These are phyloP conservation scores for Myzus persicae DNA, from an alignment of 1,140 invertebrate genomes.

Conservation along the genomic window DNA sequence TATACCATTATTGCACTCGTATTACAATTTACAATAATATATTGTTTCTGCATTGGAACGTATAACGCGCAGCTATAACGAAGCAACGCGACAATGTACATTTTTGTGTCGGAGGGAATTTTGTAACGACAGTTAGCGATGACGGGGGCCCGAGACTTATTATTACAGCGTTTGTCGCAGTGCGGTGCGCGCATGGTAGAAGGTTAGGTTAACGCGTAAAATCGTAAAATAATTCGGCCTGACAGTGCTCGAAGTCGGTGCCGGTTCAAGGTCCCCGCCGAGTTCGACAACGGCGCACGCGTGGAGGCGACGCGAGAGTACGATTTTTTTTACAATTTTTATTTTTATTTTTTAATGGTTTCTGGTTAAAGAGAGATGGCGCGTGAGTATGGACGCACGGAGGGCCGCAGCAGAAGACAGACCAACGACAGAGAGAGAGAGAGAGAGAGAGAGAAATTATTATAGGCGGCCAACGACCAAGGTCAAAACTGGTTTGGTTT, in stretches of 20 bases:
- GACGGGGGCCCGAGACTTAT: not conserved
- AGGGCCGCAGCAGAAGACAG: not conserved
- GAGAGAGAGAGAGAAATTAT: slow-evolving; percentile 21
- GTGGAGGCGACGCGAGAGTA: not conserved
- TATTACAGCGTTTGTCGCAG: not conserved
- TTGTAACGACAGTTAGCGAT: slow-evolving; percentile 14
- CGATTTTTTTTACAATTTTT: slow-evolving; percentile 40
- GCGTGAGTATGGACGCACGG: not conserved
- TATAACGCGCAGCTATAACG: not conserved
- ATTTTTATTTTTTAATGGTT: slow-evolving; percentile 44
- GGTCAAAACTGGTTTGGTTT: slow-evolving; percentile 53
- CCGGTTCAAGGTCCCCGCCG: slow-evolving; percentile 33
- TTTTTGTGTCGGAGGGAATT: slow-evolving; percentile 18
- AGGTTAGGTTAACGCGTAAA: slow-evolving; percentile 43
- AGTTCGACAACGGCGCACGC: not conserved
- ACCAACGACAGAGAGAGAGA: not conserved
- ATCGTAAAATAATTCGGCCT: slow-evolving; percentile 56
- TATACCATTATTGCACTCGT: not conserved
- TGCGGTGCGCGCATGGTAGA: not conserved
- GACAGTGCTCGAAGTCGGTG: slow-evolving; percentile 44
- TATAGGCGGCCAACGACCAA: slow-evolving; percentile 45
- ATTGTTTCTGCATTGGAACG: not conserved
- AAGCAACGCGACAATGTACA: not conserved
- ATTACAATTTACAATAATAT: not conserved
- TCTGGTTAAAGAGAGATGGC: not conserved